Evolutionary conservation across 1,140 invertebrate species (phyloP).

Genomic region (Dendroctonus valens): DNA sequence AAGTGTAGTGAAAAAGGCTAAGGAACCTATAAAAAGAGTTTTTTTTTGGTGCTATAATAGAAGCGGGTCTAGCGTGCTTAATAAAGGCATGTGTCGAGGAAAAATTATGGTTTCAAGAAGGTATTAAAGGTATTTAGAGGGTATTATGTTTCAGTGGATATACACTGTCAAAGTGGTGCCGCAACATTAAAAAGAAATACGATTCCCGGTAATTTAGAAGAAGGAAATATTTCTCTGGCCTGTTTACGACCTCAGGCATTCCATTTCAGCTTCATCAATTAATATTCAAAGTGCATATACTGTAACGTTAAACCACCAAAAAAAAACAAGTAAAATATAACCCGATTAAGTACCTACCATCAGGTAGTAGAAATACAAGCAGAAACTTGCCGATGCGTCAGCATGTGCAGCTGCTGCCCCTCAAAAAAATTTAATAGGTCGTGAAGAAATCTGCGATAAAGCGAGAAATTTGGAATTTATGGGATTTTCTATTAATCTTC

Average conservation of each 20-base stretch:
- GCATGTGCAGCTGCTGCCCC: conserved; percentile 30
- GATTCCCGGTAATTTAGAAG: conserved; percentile 12
- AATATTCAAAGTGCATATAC: not conserved
- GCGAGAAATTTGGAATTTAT: conserved; percentile 22
- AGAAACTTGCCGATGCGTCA: conserved; percentile 27
- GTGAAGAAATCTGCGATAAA: conserved; percentile 34
- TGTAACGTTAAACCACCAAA: not conserved
- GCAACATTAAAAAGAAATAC: conserved; percentile 12
- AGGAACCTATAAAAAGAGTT: conserved; percentile 16
- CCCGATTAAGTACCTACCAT: not conserved
- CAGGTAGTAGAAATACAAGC: conserved; percentile 4
- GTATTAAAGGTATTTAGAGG: conserved; percentile 20
- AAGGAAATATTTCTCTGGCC: conserved; percentile 1
- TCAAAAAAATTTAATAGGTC: conserved; percentile 34
- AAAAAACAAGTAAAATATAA: not conserved
- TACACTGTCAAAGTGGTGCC: conserved; percentile 26
- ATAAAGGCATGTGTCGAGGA: conserved; percentile 18
- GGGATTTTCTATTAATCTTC: conserved; percentile 16
- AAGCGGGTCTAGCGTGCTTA: conserved; percentile 10
- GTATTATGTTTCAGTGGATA: conserved; percentile 25
- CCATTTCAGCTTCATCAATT: not conserved
- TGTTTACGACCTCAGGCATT: not conserved
- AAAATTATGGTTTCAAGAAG: conserved; percentile 14
- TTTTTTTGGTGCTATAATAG: conserved; percentile 14
- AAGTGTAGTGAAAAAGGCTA: conserved; percentile 15